Evolutionary conservation across 2,113 vertebrate species (phyloP).

Genomic region (Progne subis): DNA sequence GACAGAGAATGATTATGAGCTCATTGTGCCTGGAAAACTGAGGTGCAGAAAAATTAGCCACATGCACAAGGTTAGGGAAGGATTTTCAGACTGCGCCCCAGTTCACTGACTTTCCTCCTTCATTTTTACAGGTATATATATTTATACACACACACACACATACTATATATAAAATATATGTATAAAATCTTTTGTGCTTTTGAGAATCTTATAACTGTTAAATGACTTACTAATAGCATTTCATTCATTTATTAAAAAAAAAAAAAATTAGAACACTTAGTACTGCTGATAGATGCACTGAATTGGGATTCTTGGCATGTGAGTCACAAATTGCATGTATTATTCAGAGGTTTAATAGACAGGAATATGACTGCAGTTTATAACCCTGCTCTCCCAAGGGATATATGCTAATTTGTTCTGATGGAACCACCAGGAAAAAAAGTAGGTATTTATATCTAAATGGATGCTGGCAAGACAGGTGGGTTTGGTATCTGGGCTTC

Average conservation of each 20-base stretch:
- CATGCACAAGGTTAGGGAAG: neutral
- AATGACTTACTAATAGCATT: neutral
- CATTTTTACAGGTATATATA: neutral
- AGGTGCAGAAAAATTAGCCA: neutral
- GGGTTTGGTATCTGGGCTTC: neutral
- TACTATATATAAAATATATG: neutral
- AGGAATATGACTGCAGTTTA: neutral
- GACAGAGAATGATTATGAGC: neutral
- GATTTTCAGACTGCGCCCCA: neutral
- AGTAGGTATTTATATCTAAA: neutral
- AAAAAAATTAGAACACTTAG: neutral
- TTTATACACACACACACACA: too few relatives aligned
- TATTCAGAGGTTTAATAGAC: slow-evolving; percentile 39
- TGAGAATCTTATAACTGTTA: neutral
- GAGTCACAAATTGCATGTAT: slow-evolving; percentile 46
- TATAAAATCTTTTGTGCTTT: neutral
- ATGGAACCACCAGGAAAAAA: neutral
- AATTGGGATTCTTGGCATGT: slow-evolving; percentile 2
- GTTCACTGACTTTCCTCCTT: neutral
- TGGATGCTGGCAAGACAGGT: neutral
- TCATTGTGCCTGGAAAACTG: neutral
- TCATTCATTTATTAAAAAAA: neutral
- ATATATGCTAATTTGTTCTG: neutral
- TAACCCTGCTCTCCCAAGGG: neutral
- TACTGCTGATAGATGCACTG: neutral